Evolutionary conservation across 2,888 invertebrate species (phyloP).

Genomic region (Drosophila falleni): DNA sequence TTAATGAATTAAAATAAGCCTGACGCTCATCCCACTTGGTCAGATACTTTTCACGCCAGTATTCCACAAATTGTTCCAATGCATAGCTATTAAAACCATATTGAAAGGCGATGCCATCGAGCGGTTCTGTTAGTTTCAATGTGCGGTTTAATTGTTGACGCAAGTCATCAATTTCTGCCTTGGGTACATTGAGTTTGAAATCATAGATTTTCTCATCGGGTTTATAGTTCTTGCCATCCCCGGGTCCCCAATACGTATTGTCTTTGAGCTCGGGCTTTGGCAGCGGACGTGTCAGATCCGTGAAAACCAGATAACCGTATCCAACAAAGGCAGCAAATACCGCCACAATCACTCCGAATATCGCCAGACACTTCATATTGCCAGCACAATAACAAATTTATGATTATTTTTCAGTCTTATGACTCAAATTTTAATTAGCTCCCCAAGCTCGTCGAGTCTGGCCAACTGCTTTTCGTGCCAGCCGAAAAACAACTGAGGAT

Average conservation of each 20-base stretch:
- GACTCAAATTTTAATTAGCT: slow-evolving; percentile 41
- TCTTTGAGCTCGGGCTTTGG: slow-evolving; percentile 79
- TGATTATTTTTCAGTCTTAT: slow-evolving; percentile 35
- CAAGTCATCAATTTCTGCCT: slow-evolving; percentile 87
- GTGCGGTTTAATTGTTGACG: slow-evolving; percentile 87
- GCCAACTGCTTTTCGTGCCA: slow-evolving; percentile 32
- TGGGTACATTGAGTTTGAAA: slow-evolving; percentile 66
- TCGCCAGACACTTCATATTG: slow-evolving; percentile 68
- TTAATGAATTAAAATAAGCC: slow-evolving; percentile 89
- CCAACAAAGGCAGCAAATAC: slow-evolving; percentile 61
- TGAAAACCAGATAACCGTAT: slow-evolving; percentile 69
- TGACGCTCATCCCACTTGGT: slow-evolving; percentile 89
- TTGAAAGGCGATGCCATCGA: slow-evolving; percentile 90
- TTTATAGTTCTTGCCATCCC: slow-evolving; percentile 73
- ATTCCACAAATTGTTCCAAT: slow-evolving; percentile 89
- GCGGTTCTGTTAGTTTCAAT: slow-evolving; percentile 86
- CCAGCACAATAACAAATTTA: slow-evolving; percentile 5
- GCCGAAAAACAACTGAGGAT: slow-evolving; percentile 46
- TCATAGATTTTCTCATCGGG: slow-evolving; percentile 78
- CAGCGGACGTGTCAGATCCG: slow-evolving; percentile 75
- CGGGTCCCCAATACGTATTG: slow-evolving; percentile 84
- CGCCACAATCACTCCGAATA: slow-evolving; percentile 72
- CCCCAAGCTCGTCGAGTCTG: slow-evolving; percentile 13
- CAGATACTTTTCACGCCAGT: slow-evolving; percentile 92
- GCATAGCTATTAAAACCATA: slow-evolving; percentile 93